These are phyloP conservation scores for Caenorhabditis latens DNA, from an alignment of 1,140 invertebrate species.

Conservation along the genomic window DNA sequence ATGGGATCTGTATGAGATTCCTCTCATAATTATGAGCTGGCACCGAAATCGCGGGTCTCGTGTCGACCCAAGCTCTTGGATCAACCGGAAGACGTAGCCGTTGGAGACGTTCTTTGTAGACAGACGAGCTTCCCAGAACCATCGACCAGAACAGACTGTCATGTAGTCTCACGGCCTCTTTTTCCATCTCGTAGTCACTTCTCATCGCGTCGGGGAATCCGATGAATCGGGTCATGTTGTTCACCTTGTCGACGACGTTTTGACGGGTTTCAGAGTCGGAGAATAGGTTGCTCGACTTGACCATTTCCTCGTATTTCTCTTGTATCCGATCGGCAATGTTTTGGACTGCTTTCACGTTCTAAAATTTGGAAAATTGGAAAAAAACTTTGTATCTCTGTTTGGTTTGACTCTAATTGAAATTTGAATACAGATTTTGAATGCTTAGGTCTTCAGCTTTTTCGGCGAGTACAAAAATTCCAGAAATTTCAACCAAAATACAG, in stretches of 20 bases:
- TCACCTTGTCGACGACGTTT: slow-evolving; percentile 54
- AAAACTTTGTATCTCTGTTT: too few species aligned
- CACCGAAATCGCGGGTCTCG: slow-evolving; percentile 49
- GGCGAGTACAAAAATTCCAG: too few species aligned
- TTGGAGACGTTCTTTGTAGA: slow-evolving; percentile 48
- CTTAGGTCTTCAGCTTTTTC: too few species aligned
- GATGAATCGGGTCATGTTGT: slow-evolving; percentile 22
- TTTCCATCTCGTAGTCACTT: slow-evolving; percentile 55
- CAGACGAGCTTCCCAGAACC: slow-evolving; percentile 46
- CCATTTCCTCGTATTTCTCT: slow-evolving; percentile 36
- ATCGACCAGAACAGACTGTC: slow-evolving; percentile 54
- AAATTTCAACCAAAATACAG: too few species aligned
- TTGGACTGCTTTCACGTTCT: slow-evolving; percentile 28
- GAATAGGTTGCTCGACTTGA: neutral
- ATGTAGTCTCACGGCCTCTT: slow-evolving; percentile 37
- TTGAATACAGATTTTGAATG: too few species aligned
- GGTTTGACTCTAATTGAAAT: too few species aligned
- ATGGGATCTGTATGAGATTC: slow-evolving; percentile 54
- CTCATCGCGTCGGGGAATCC: slow-evolving; percentile 25
- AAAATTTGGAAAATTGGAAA: neutral
- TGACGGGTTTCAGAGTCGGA: slow-evolving; percentile 40
- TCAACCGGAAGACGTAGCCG: slow-evolving; percentile 44
- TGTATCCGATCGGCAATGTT: slow-evolving; percentile 46
- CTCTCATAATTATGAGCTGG: slow-evolving; percentile 60
- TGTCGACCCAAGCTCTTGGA: slow-evolving; percentile 60